Evolutionary conservation across 2,888 invertebrate genomes (phyloP).

Genomic region (Calliopum simillimum): DNA sequence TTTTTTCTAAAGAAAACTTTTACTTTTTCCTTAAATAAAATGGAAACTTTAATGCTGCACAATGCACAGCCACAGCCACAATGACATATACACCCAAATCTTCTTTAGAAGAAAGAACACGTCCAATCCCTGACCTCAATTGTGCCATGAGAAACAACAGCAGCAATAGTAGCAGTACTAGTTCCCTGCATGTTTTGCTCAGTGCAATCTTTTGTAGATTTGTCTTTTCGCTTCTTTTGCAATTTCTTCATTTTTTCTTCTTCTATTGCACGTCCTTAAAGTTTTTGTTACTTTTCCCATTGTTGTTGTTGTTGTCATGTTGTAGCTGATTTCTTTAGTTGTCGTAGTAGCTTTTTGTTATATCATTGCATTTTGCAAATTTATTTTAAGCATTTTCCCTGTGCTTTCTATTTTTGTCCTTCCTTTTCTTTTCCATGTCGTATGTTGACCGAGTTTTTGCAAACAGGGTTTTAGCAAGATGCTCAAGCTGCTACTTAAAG

Average conservation of each 20-base stretch:
- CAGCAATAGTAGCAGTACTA: neutral
- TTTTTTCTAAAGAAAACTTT: no score
- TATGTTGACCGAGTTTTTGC: neutral
- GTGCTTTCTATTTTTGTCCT: neutral
- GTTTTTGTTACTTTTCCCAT: no score
- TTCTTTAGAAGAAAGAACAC: neutral
- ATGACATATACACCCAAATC: neutral
- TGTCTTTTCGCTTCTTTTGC: neutral
- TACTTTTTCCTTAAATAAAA: neutral
- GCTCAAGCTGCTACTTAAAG: neutral
- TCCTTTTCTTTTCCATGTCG: neutral
- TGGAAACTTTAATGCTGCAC: neutral
- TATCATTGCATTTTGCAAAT: slow-evolving; percentile 19
- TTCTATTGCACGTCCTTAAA: neutral
- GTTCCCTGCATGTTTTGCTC: neutral
- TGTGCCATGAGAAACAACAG: neutral
- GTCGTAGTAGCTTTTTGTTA: slow-evolving; percentile 14
- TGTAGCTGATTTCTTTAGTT: neutral
- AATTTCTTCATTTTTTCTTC: neutral
- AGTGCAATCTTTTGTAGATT: no score
- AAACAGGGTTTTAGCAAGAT: neutral
- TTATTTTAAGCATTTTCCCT: slow-evolving; percentile 13
- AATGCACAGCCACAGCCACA: neutral
- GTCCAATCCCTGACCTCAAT: slow-evolving; percentile 17
- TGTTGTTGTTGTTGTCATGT: neutral